A percentile compares a stretch with the other conserved stretches of the same genome.
These are phyloP conservation scores for Trissolcus brochymenae DNA, from an alignment of 2,888 invertebrate genomes.

Conservation along the genomic window DNA sequence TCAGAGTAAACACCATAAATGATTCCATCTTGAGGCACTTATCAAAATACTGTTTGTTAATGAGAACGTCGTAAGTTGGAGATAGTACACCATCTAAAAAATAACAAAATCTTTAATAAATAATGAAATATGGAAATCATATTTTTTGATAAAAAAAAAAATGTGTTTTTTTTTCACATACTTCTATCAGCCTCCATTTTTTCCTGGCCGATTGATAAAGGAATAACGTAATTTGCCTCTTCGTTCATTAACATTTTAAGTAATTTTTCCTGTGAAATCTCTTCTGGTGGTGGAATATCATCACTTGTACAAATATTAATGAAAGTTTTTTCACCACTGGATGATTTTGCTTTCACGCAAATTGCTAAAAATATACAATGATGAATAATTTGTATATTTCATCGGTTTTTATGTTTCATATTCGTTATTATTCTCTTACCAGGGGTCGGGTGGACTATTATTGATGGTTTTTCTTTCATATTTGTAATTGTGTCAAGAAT, in stretches of 20 bases:
- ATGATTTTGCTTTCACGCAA: slow-evolving; percentile 86
- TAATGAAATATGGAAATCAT: neutral
- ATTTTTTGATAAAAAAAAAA: neutral
- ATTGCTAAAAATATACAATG: slow-evolving; percentile 79
- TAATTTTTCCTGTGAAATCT: slow-evolving; percentile 79
- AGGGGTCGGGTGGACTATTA: slow-evolving; percentile 36
- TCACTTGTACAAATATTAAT: slow-evolving; percentile 90
- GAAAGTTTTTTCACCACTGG: slow-evolving; percentile 84
- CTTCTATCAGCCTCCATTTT: slow-evolving; percentile 87
- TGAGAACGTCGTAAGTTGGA: slow-evolving; percentile 88
- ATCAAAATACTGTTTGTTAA: slow-evolving; percentile 86
- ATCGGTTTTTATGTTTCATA: neutral
- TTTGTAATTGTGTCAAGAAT: slow-evolving; percentile 26
- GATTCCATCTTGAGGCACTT: slow-evolving; percentile 84
- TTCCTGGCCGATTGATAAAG: slow-evolving; percentile 93
- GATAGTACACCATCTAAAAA: slow-evolving; percentile 81
- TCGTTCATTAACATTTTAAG: slow-evolving; percentile 79
- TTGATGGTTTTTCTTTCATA: slow-evolving; percentile 14
- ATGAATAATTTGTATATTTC: neutral
- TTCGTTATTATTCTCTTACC: slow-evolving; percentile 18
- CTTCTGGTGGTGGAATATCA: slow-evolving; percentile 84
- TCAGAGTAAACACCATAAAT: slow-evolving; percentile 88
- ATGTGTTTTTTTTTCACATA: slow-evolving; percentile 54
- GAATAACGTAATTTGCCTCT: slow-evolving; percentile 86
- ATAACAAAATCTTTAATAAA: neutral